Evolutionary conservation across 2,888 invertebrate species (phyloP).

Genomic region (Nudaria mundana): DNA sequence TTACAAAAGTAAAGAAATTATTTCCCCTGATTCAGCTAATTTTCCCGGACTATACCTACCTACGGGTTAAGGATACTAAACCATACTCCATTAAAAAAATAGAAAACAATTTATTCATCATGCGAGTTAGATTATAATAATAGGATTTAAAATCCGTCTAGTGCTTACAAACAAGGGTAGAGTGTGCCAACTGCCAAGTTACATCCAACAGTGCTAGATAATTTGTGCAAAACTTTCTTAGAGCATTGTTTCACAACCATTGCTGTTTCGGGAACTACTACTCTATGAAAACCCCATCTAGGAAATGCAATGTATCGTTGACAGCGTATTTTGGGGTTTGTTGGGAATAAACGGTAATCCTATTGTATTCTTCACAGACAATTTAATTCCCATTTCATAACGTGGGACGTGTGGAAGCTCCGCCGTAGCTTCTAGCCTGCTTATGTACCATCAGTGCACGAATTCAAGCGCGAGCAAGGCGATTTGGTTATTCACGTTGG

Average conservation of each 20-base stretch:
- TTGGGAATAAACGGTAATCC: constrained; percentile 50
- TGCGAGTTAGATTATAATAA: too few relatives aligned
- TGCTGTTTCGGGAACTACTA: constrained; percentile 11
- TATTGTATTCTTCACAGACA: constrained; percentile 65
- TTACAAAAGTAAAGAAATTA: too few relatives aligned
- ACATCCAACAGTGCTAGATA: constrained; percentile 35
- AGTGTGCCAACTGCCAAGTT: constrained; percentile 38
- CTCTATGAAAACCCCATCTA: not conserved
- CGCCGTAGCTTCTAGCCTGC: constrained; percentile 24
- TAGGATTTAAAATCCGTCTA: constrained; percentile 25
- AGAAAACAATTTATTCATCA: too few relatives aligned
- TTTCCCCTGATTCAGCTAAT: too few relatives aligned
- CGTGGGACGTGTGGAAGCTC: constrained; percentile 43
- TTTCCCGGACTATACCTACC: too few relatives aligned
- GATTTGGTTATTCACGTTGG: constrained; percentile 23
- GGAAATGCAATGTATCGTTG: constrained; percentile 31
- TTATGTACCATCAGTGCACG: constrained; percentile 41
- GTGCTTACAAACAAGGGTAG: constrained; percentile 33
- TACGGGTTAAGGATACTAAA: too few relatives aligned
- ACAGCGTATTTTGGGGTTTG: constrained; percentile 9
- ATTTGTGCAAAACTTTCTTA: not conserved
- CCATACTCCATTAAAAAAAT: too few relatives aligned
- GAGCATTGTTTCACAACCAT: constrained; percentile 21
- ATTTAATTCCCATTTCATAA: constrained; percentile 70
- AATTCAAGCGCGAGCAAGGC: constrained; percentile 43